phyloP scores from a whole-genome alignment of 2,888 invertebrate genomes.

The Crematogaster levior region DNA sequence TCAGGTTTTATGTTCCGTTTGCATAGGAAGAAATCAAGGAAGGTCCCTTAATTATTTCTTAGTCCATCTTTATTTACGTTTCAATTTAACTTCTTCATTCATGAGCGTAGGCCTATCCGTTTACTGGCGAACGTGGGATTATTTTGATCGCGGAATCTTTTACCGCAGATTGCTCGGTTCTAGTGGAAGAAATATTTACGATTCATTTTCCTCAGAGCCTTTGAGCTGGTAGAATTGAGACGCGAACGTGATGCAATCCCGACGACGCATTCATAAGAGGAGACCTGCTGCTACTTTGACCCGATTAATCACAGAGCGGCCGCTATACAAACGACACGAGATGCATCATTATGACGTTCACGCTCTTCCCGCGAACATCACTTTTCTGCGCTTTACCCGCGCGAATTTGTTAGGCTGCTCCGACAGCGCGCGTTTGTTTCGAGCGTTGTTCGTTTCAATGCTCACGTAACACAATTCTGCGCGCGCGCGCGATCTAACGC shows the following conservation, averaged over 20 bases:
- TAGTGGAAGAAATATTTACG: neutral
- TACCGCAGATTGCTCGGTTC: neutral
- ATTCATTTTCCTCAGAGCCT: neutral
- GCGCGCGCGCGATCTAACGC: conserved; percentile 45
- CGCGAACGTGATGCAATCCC: conserved; percentile 9
- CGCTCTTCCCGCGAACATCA: conserved; percentile 32
- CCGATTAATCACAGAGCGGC: conserved; percentile 33
- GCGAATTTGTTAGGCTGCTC: conserved; percentile 38
- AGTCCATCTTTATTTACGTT: conserved; percentile 69
- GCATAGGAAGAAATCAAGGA: conserved; percentile 64
- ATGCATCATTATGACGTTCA: conserved; percentile 45
- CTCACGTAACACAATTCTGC: conserved; percentile 50
- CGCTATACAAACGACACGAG: conserved; percentile 44
- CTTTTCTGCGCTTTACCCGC: conserved; percentile 37
- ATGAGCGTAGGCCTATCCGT: neutral
- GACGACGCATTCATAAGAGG: conserved; percentile 17
- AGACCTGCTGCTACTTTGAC: conserved; percentile 37
- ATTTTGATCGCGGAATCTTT: neutral
- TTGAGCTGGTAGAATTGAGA: conserved; percentile 8
- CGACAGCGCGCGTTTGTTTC: conserved; percentile 49
- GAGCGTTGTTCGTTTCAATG: conserved; percentile 31
- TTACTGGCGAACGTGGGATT: neutral
- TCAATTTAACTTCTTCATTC: conserved; percentile 73
- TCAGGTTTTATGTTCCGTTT: conserved; percentile 73
- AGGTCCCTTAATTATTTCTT: conserved; percentile 74